Evolutionary conservation across 2,797 vertebrate genomes (phyloP).

Genomic region (Esox lucius): DNA sequence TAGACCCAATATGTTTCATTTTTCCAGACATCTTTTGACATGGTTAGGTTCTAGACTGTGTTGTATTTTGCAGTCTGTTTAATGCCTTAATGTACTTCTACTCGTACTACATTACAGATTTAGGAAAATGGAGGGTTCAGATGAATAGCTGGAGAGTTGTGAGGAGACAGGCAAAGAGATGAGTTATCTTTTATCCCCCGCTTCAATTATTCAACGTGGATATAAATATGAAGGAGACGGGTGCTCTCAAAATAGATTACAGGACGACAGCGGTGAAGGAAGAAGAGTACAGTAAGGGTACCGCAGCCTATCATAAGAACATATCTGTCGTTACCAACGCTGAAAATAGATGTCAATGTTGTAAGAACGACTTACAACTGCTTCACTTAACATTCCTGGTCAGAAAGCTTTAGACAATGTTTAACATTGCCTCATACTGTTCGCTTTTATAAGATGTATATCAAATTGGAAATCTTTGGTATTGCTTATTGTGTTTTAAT

Average conservation of each 20-base stretch:
- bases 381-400: conserved; percentile 45
- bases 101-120: not conserved
- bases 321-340: conserved; percentile 4
- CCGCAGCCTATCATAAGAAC: not conserved
- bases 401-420: conserved; percentile 38
- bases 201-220: conserved; percentile 70
- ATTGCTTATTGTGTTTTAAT: not conserved
- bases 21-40: not conserved
- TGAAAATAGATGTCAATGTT: conserved; percentile 41
- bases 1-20: not conserved
- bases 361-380: conserved; percentile 40
- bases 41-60: not conserved
- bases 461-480: not conserved
- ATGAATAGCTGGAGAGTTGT: conserved; percentile 15
- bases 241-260: conserved; percentile 50
- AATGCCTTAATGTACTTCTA: not conserved
- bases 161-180: conserved; percentile 22
- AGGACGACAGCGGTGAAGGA: conserved; percentile 18
- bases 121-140: conserved; percentile 10
- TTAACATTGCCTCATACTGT: conserved; percentile 27
- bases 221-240: conserved; percentile 63
- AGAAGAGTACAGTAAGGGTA: not conserved
- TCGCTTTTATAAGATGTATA: not conserved
- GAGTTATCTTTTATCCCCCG: conserved; percentile 46
- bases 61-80: not conserved